Base-by-base conservation (phyloP, 2,797 vertebrate species). In the Sylvia borin region DNA sequence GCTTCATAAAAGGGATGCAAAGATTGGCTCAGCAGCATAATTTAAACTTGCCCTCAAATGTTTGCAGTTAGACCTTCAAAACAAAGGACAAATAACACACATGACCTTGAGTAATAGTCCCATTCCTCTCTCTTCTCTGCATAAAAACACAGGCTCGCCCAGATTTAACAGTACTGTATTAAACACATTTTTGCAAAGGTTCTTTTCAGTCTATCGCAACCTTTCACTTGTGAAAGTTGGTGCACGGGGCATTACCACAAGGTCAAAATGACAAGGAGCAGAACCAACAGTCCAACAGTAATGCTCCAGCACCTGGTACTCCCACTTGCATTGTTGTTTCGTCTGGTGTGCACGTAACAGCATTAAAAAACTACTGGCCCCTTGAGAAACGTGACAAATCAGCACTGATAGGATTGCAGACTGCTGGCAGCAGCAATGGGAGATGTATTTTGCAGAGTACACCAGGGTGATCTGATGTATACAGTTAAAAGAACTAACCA, bases 11-110 rank as follows among this genome's bases (percentile, higher is more conserved):
- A 93, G 55, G 76, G 53, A 88, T 74, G 20, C 36, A 36, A 92
- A 85, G 62, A 81, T 40, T 72, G 36, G 43, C 77, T 90, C 58
- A 48, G 51, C 66, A 94, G 45, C 47, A 70, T 40, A 57, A 73
- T 92, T 96, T 94, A 88, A 91, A 84, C 40, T 90, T 92, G 90
- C 76, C 85, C 83, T 93, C 73, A 86, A 90, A 93, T 48, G 24
- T 92, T 91, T 78, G 40, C 62, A 82, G 45, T 67, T 16, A 90
- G 73, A 90, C 93, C 93, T 94, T 94, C 79, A n/a, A 50, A 50
- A 25, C 76, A 91, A 92, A 78, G 36, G 66, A 75, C 38, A 15
- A 51, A 78, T 31, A 90, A 83, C 36, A 66, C 34, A 76, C 31
- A 84, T 31, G 83, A 86, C 73, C 70, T 93, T 86, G 40, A 29